A percentile compares a stretch with the other conserved stretches of the same genome.
Conservation (phyloP, 2,113 vertebrate genomes). For the Connochaetes taurinus region DNA sequence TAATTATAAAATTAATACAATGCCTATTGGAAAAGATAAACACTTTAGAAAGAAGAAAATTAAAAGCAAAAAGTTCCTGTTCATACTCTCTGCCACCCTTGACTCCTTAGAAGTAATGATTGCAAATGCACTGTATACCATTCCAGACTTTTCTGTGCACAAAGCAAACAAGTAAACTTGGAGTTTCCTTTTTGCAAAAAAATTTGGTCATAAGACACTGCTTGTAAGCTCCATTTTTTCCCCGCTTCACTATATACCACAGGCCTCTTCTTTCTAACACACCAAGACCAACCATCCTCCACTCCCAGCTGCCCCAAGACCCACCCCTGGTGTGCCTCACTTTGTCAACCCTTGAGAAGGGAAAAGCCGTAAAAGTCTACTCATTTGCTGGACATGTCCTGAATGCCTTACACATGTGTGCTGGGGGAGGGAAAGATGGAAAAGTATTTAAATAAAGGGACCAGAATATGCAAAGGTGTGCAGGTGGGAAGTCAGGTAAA, state of each 20-base stretch:
- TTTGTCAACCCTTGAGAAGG: not conserved
- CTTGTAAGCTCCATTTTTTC: conserved; percentile 18
- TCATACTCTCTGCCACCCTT: not conserved
- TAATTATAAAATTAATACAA: conserved; percentile 45
- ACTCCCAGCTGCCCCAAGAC: not conserved
- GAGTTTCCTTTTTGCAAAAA: conserved; percentile 1
- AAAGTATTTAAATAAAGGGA: not conserved
- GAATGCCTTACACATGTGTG: not conserved
- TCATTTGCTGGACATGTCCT: not conserved
- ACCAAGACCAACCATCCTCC: not conserved
- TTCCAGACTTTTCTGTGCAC: not conserved
- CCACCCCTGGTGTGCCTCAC: not conserved
- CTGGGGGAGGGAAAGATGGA: not conserved
- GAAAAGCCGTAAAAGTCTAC: not conserved
- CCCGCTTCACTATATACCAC: not conserved
- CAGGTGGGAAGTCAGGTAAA: not conserved
- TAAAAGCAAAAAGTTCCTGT: not conserved
- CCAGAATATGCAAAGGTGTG: not conserved
- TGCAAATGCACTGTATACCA: accelerated
- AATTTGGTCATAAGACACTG: not conserved
- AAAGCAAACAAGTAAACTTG: conserved; percentile 35
- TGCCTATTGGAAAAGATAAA: not conserved
- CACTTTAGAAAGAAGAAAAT: not conserved
- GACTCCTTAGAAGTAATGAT: not conserved
- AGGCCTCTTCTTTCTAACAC: not conserved